Evolutionary conservation across 2,888 invertebrate species (phyloP), one percentile per base, ranked within the genome.

Genomic region (Rhingia rostrata): DNA sequence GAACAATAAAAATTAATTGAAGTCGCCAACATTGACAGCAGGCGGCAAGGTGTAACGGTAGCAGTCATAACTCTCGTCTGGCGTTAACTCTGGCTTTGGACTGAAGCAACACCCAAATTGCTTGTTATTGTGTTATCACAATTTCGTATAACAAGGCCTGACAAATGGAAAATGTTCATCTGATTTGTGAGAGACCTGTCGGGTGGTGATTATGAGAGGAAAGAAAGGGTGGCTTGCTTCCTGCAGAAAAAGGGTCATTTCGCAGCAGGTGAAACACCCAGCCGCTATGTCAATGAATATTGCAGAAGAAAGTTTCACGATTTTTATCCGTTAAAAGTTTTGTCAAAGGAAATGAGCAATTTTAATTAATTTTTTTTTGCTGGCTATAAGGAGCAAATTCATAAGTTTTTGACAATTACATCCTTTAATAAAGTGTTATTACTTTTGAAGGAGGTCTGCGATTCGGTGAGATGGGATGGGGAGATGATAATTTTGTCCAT

Each of bases 1-100:
- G 22, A 60, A 84, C 84, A 84, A 84, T 84, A 56, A 79, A 79
- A 80, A 84, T 84, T 84, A 84, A 84, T 84, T 84, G 79, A 84
- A 84, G 58, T 80, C 66, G 47, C 79, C 58, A 60, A 74, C 74
- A 84, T 80, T 84, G 84, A 74, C 47, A 43, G 60, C 47, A 64
- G 54, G 35, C 12, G 63, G 63, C 22, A 56, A 14, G 14, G 47
- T 33, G 75, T 41, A 54, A 41, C 72, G 22, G 12, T 61, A 67
- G 14, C 53, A 60, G 53, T 69, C 81, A 75, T 58, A 81, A 75
- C 56, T 70, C 47, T 70, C 47, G 33, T 39, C 53, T 53, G 35
- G 60, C 9, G 47, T 22, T 22, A 22, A 12, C 39, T 14, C 47
- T 78, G 72, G 63, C 53, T 66, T 51, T 66, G 56, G 78, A 73